Evolutionary conservation across 2,888 invertebrate genomes (phyloP), one percentile per base, ranked within the genome.

Genomic region (Bruchidius siliquastri): DNA sequence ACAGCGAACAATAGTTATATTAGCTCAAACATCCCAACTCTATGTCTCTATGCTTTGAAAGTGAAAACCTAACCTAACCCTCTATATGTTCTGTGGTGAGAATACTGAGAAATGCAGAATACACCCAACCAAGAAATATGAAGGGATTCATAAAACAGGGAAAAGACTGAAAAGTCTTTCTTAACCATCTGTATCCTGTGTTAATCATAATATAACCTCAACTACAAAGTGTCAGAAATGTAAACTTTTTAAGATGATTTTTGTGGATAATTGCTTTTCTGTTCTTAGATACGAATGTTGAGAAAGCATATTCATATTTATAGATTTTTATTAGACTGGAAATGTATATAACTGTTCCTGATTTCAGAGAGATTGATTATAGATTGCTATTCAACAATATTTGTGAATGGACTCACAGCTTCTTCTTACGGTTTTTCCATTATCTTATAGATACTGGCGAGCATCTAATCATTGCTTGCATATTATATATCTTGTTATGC

Each of bases 391-490:
- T 77, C 21, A 73, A 78, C 66, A 76, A 77, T 72, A 72, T 79
- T 69, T 74, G 76, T 71, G 75, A 79, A 68, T 49, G 73, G 26
- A 66, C 76, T 69, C 67, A 71, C n/a, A 72, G 74, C 30, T 76
- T 76, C 49, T 75, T 76, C 73, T 72, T 70, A 70, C 74, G 73
- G 70, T 73, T 80, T 67, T 72, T 75, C 73, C 79, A 81, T 72
- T 87, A 87, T 88, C 81, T 90, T 86, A 81, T 87, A 88, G 85
- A 87, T 87, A 85, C 83, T 88, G 84, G 90, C 90, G 90, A 87
- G 89, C 82, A 86, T 87, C 75, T 89, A 86, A 76, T 90, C 87
- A 79, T 87, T 87, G 82, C 82, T 84, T 77, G 85, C 87, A 78
- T 89, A 86, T 82, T 88, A 84, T 88, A 87, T 88, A 78, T 89